phyloP scores from a whole-genome alignment of 1,140 invertebrate genomes.

The Diploscapter pachys region DNA sequence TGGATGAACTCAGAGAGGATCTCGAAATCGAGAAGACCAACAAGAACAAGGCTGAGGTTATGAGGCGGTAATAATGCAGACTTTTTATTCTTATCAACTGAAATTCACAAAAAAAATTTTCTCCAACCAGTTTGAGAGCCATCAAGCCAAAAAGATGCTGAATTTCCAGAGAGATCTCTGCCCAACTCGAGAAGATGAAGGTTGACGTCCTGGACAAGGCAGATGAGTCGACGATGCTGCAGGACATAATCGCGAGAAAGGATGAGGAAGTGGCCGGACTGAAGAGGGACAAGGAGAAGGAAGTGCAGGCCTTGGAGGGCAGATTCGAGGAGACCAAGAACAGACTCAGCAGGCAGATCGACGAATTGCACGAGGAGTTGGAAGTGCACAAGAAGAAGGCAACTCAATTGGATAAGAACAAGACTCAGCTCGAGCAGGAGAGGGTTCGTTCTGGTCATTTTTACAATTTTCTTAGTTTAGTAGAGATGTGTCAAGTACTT shows the following conservation, averaged over 20 bases:
- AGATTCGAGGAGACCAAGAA: slow-evolving; percentile 75
- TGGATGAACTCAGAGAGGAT: slow-evolving; percentile 41
- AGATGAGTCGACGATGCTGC: slow-evolving; percentile 87
- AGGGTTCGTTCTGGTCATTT: slow-evolving; percentile 61
- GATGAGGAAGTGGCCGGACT: slow-evolving; percentile 88
- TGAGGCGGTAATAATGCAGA: slow-evolving; percentile 71
- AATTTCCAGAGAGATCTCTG: slow-evolving; percentile 25
- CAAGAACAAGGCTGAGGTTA: slow-evolving; percentile 86
- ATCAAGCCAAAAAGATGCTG: too few relatives aligned
- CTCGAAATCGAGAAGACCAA: slow-evolving; percentile 56
- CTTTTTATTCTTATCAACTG: neutral
- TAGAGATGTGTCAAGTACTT: too few relatives aligned
- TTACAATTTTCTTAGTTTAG: too few relatives aligned
- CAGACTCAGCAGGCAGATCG: slow-evolving; percentile 82
- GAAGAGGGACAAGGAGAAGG: slow-evolving; percentile 63
- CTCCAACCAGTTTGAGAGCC: slow-evolving; percentile 39
- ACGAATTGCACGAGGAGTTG: slow-evolving; percentile 81
- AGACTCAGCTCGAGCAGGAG: slow-evolving; percentile 75
- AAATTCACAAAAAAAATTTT: slow-evolving; percentile 11
- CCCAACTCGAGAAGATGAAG: slow-evolving; percentile 31
- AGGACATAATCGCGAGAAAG: slow-evolving; percentile 85
- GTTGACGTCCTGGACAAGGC: slow-evolving; percentile 84
- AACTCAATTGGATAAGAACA: slow-evolving; percentile 26
- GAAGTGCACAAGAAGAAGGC: slow-evolving; percentile 78
- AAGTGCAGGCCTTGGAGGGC: too few relatives aligned